phyloP scores from a whole-genome alignment of 1,140 invertebrate species.

The Drosophila pachea region DNA sequence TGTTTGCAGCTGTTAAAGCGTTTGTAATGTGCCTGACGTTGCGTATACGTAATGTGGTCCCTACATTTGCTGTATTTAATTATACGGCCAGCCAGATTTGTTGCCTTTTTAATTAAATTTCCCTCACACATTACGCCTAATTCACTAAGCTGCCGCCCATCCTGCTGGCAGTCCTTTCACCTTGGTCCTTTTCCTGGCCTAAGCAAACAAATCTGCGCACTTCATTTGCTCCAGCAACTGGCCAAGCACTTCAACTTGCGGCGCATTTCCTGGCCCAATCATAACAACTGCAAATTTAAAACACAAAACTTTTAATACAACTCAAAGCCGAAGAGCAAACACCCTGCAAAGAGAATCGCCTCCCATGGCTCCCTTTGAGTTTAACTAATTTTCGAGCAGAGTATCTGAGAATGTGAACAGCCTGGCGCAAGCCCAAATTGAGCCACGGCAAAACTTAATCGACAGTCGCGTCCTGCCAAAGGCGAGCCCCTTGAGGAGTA shows the following conservation, averaged over 20 bases:
- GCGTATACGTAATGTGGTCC: conserved; percentile 38
- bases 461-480: conserved; percentile 60
- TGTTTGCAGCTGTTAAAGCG: conserved; percentile 32
- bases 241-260: conserved; percentile 47
- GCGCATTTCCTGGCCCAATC: conserved; percentile 47
- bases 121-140: conserved; percentile 35
- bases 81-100: neutral
- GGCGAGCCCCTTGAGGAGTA: conserved; percentile 17
- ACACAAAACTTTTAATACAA: conserved; percentile 10
- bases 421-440: conserved; percentile 20
- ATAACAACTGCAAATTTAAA: conserved; percentile 25
- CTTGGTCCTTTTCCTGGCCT: conserved; percentile 40
- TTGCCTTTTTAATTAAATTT: conserved; percentile 45
- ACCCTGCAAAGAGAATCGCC: neutral
- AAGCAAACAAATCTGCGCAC: conserved; percentile 71
- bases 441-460: conserved; percentile 63
- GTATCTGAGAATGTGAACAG: neutral
- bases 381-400: neutral
- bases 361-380: no score
- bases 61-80: conserved; percentile 20
- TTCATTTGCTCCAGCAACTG: conserved; percentile 51
- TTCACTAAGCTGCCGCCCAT: conserved; percentile 34
- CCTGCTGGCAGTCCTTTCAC: conserved; percentile 21
- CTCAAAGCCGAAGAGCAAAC: neutral
- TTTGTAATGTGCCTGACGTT: conserved; percentile 32